Conservation (phyloP, 1,140 invertebrate species). For the Steinernema khuongi region DNA sequence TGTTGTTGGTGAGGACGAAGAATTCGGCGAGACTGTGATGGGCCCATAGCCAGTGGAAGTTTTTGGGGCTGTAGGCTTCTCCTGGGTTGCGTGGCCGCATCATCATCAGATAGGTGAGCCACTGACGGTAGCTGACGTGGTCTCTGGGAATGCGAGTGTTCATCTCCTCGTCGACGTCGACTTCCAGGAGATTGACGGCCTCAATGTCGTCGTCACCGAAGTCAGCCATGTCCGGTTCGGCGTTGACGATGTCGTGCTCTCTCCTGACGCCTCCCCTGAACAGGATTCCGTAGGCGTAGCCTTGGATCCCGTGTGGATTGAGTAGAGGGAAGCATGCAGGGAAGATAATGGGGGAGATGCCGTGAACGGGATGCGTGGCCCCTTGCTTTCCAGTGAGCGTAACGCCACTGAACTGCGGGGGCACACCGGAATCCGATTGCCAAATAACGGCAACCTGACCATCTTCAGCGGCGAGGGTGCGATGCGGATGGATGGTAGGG, state of each 20-base stretch:
- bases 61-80: not conserved
- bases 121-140: not conserved
- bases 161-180: not conserved
- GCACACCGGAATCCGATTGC: not conserved
- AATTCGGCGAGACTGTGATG: not conserved
- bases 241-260: not conserved
- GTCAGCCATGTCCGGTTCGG: not conserved
- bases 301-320: not conserved
- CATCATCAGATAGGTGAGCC: not conserved
- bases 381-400: not conserved
- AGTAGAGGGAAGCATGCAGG: not conserved
- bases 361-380: not conserved
- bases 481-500: not conserved
- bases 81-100: not conserved
- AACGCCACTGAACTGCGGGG: not conserved
- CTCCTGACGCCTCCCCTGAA: not conserved
- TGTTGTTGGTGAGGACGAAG: not conserved
- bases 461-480: not conserved
- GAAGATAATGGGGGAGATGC: not conserved
- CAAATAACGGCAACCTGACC: not conserved
- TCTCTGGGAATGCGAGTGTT: not conserved
- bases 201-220: not conserved
- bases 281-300: not conserved
- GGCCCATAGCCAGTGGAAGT: not conserved
- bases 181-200: not conserved